Evolutionary conservation across 2,888 invertebrate genomes (phyloP).

Genomic region (Nebria salina): DNA sequence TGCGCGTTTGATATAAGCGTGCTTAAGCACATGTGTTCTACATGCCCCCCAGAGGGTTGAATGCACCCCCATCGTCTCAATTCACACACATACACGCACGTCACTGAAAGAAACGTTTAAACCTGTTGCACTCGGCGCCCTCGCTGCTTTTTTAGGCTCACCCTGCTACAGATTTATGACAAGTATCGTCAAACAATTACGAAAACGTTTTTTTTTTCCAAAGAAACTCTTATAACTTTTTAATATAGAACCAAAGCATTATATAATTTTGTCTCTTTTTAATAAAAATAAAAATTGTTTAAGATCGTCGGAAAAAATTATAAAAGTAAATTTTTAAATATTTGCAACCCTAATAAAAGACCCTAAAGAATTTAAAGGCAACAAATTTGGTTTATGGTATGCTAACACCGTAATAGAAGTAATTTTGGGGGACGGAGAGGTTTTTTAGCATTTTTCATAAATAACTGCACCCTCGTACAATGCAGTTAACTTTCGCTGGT

Average conservation of each 20-base stretch:
- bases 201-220: background rate
- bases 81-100: slow-evolving; percentile 1
- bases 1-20: slow-evolving; percentile 2
- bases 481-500: slow-evolving; percentile 33
- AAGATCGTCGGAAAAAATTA: background rate
- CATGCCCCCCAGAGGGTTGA: slow-evolving; percentile 27
- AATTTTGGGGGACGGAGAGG: slow-evolving; percentile 26
- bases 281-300: no score
- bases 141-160: background rate
- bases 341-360: slow-evolving; percentile 32
- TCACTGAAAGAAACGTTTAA: slow-evolving; percentile 12
- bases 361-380: slow-evolving; percentile 35
- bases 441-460: slow-evolving; percentile 38
- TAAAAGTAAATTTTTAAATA: slow-evolving; percentile 17
- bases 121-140: slow-evolving; percentile 12
- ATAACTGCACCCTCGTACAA: slow-evolving; percentile 19
- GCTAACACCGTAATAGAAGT: slow-evolving; percentile 39
- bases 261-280: no score
- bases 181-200: background rate
- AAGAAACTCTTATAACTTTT: no score
- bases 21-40: slow-evolving; percentile 26
- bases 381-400: slow-evolving; percentile 38
- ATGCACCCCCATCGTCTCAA: background rate
- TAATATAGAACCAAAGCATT: no score
- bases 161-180: slow-evolving; percentile 7